Base-by-base conservation (phyloP, 2,888 invertebrate genomes). In the Diachrysia chrysitis region DNA sequence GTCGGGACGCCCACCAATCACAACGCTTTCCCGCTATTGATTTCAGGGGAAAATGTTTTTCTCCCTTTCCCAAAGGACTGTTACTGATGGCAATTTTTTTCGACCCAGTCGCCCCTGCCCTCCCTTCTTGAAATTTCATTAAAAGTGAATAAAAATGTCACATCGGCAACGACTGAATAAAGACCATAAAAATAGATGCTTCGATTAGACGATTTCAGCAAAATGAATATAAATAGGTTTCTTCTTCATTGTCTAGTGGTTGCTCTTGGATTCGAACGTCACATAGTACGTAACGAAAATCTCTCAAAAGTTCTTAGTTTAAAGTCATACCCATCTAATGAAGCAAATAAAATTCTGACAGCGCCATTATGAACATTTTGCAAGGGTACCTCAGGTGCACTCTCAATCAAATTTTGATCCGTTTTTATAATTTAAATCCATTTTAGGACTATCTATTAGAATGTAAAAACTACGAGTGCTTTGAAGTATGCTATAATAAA, bases 21-120 rank as follows among this genome's bases (percentile, higher is more conserved):
- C 79, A 77, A 74, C 86, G 88, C 85, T 90, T 91, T 91, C 86
- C 88, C 86, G 71, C 73, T 92, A 94, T 94, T 84, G 94, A 94
- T 94, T 92, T 86, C 78, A 83, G 84, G 86, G 88, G 84, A 88
- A n/a, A 89, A 87, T 81, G 79, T 69, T 88, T 89, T 89, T 86
- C 87, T 81, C 86, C 81, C 76, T 83, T 73, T 75, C 65, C 63
- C 60, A 29, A 65, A 68, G 73, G 80, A 58, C 59, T 63, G 37
- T 54, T 35, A 16, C 17, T 42, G 12, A 58, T 51, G 10, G 5
- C 7, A n/a, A 19, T 71, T 59, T 61, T 60, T 66, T 14, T 12
- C 21, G 25, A 54, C 7, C 3, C 25, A 16, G 12, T 21, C 48
- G 17, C 48, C 48, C 48, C 21, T 21, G 21, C 12, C 48, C 19